A percentile compares a stretch with the other conserved stretches of the same genome.
These are phyloP conservation scores for Noturus placidus DNA, from an alignment of 2,113 vertebrate genomes.

Conservation along the genomic window DNA sequence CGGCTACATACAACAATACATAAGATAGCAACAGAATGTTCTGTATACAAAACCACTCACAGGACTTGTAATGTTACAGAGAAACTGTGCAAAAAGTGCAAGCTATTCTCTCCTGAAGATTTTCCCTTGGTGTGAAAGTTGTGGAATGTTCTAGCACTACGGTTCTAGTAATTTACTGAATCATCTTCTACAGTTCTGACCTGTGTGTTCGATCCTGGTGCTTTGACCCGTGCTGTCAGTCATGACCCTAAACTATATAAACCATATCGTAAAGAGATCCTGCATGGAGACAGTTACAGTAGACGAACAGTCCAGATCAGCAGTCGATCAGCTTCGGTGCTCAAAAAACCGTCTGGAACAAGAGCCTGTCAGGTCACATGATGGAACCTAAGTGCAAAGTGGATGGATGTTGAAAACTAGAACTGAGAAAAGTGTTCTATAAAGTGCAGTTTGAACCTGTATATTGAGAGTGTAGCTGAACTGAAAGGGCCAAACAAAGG, in stretches of 20 bases:
- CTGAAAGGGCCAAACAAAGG: constrained; percentile 24
- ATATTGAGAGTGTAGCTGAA: background rate
- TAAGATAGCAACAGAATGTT: too few relatives aligned
- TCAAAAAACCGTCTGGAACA: background rate
- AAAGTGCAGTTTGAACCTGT: background rate
- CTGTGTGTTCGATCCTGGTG: background rate
- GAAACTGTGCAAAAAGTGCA: too few relatives aligned
- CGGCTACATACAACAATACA: too few relatives aligned
- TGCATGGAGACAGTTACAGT: too few relatives aligned
- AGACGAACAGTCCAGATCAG: background rate
- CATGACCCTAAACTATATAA: background rate
- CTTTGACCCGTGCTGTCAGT: background rate
- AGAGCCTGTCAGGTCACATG: background rate
- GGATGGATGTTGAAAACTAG: background rate
- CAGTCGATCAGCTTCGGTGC: background rate
- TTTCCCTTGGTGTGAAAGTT: too few relatives aligned
- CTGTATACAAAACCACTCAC: too few relatives aligned
- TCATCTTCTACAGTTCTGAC: background rate
- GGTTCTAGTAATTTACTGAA: background rate
- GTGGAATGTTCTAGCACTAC: too few relatives aligned
- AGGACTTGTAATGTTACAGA: too few relatives aligned
- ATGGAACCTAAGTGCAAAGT: constrained; percentile 3
- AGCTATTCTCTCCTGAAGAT: too few relatives aligned
- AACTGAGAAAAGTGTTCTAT: background rate
- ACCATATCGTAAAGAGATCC: background rate